Percentiles rank a stretch among this genome's conserved stretches.
Evolutionary conservation across 1,140 invertebrate genomes (phyloP).

Genomic region (Drosophila nigromelanica): DNA sequence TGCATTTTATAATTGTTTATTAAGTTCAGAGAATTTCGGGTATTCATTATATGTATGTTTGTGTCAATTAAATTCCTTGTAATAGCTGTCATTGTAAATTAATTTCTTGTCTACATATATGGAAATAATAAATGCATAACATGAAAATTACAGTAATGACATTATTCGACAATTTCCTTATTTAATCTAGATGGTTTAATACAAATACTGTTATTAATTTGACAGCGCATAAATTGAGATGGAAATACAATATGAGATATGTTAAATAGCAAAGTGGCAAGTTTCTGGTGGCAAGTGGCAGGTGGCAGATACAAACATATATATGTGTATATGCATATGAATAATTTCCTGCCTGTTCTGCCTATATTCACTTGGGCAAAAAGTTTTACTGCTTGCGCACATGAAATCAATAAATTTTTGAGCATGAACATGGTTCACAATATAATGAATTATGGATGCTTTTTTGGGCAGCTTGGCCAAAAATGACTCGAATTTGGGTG

Average conservation of each 20-base stretch:
- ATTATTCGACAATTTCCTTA: not conserved
- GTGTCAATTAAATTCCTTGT: too few species aligned
- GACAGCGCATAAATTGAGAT: conserved; percentile 7
- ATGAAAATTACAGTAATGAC: not conserved
- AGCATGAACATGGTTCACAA: conserved; percentile 33
- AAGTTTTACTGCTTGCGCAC: conserved; percentile 24
- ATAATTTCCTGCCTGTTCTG: conserved; percentile 45
- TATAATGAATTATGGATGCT: conserved; percentile 45
- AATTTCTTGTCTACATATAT: not conserved
- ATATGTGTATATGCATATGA: conserved; percentile 30
- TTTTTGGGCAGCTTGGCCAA: conserved; percentile 14
- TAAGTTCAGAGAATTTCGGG: too few species aligned
- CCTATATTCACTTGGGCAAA: conserved; percentile 29
- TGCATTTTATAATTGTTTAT: too few species aligned
- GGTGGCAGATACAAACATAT: conserved; percentile 1
- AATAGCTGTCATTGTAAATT: not conserved
- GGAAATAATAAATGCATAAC: not conserved
- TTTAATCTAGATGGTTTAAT: not conserved
- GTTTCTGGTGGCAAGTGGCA: conserved; percentile 4
- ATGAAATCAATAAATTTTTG: conserved; percentile 63
- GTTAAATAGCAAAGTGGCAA: conserved; percentile 15
- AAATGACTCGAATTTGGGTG: conserved; percentile 15
- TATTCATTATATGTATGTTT: too few species aligned
- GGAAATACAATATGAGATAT: conserved; percentile 10
- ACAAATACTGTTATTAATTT: not conserved